Percentiles rank a stretch among this genome's conserved stretches.
These are phyloP conservation scores for Hoplodrina blanda DNA, from an alignment of 2,888 invertebrate genomes.

Conservation along the genomic window DNA sequence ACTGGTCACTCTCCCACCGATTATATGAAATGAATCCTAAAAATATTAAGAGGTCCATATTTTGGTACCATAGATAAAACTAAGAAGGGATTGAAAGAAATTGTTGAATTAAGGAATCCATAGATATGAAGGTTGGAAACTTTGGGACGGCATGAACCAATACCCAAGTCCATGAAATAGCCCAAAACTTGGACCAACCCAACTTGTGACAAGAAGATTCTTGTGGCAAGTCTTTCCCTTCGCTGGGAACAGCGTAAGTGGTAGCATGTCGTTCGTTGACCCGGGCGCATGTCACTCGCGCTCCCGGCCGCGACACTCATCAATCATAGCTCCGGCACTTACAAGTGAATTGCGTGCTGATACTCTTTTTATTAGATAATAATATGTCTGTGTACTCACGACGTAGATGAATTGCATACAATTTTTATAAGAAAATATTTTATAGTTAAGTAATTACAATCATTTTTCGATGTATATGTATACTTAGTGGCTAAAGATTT, in stretches of 20 bases:
- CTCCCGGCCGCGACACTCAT: constrained; percentile 28
- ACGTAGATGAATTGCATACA: neutral
- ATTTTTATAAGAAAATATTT: too few relatives aligned
- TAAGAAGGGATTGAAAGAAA: too few relatives aligned
- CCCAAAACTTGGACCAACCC: constrained; percentile 3
- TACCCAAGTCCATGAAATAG: neutral
- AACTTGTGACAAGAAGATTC: constrained; percentile 4
- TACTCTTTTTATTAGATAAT: constrained; percentile 39
- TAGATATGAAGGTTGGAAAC: too few relatives aligned
- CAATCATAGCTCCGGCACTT: constrained; percentile 47
- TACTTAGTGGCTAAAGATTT: too few relatives aligned
- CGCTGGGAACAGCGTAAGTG: constrained; percentile 2
- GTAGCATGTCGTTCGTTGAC: constrained; percentile 27
- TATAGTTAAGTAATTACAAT: too few relatives aligned
- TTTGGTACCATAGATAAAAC: too few relatives aligned
- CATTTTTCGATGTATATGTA: too few relatives aligned
- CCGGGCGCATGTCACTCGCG: constrained; percentile 27
- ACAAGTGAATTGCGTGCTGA: constrained; percentile 34
- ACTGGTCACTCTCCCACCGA: too few relatives aligned
- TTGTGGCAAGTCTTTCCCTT: constrained; percentile 18
- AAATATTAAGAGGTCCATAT: too few relatives aligned
- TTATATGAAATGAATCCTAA: too few relatives aligned
- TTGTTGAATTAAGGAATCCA: too few relatives aligned
- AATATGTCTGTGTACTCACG: neutral
- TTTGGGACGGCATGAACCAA: too few relatives aligned